Evolutionary conservation across 1,140 invertebrate genomes (phyloP).

Genomic region (Listronotus bonariensis): DNA sequence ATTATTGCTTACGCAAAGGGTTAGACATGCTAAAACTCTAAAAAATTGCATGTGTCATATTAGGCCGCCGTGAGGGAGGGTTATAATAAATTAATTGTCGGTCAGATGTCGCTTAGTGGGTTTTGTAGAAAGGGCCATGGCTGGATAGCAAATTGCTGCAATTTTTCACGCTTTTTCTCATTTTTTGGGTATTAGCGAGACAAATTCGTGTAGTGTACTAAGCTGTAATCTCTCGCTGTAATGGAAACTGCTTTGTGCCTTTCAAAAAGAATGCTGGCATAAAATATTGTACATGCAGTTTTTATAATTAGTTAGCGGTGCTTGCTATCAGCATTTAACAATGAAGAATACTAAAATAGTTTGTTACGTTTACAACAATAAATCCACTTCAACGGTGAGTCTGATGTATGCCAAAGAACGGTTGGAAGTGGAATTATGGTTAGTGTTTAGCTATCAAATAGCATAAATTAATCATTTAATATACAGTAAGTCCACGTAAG

Average conservation of each 20-base stretch:
- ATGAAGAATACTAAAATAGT: background rate
- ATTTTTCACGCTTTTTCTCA: constrained; percentile 19
- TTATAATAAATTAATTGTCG: constrained; percentile 15
- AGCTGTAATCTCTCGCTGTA: constrained; percentile 9
- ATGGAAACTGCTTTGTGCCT: background rate
- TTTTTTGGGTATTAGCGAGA: constrained; percentile 18
- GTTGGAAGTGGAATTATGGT: too few relatives aligned
- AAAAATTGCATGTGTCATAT: constrained; percentile 10
- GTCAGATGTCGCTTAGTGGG: constrained; percentile 9
- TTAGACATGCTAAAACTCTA: background rate
- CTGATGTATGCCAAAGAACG: too few relatives aligned
- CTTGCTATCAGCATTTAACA: background rate
- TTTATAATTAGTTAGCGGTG: background rate
- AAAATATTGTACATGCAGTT: constrained; percentile 1
- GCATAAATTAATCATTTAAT: too few relatives aligned
- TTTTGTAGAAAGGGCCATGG: background rate
- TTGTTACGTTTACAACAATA: too few relatives aligned
- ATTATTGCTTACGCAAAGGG: background rate
- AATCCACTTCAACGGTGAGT: too few relatives aligned
- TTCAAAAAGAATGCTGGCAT: constrained; percentile 3
- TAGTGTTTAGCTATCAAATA: too few relatives aligned
- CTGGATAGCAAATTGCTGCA: constrained; percentile 14
- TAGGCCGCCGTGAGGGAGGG: background rate
- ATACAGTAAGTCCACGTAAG: too few relatives aligned
- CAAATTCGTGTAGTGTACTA: constrained; percentile 21